Base-by-base conservation (phyloP, 2,113 vertebrate genomes). In the Tenebrosternarchus preto region DNA sequence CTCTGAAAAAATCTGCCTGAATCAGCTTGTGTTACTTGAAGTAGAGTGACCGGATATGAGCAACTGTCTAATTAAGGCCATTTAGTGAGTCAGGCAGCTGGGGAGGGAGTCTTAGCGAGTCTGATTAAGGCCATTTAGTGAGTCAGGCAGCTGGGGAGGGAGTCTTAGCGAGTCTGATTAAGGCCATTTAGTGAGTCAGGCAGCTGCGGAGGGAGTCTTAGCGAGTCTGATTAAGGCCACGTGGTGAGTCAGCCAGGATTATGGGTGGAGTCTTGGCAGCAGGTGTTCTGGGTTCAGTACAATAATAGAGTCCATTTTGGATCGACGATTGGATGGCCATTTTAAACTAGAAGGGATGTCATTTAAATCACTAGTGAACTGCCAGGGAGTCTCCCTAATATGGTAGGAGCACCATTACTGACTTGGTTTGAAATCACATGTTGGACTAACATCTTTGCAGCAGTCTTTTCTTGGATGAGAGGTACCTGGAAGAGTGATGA, bases 401-500 rank as follows among this genome's bases (percentile, higher is more conserved):
- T 25, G 20, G 5, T 8, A 39, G 9, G n/a, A n/a, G 15, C 61
- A 17, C 60, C 8, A 29, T 84, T 36, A 36, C 3, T 7, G 36
- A 7, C 36, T n/a, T n/a, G n/a, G n/a, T n/a, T n/a, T n/a, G n/a
- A n/a, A n/a, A n/a, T n/a, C n/a, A n/a, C n/a, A n/a, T n/a, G n/a
- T n/a, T n/a, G n/a, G n/a, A n/a, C n/a, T n/a, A n/a, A n/a, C n/a
- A n/a, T n/a, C n/a, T n/a, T n/a, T n/a, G n/a, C n/a, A n/a, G n/a
- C n/a, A n/a, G n/a, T n/a, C n/a, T n/a, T n/a, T n/a, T n/a, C n/a
- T n/a, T n/a, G n/a, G n/a, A n/a, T n/a, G n/a, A n/a, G n/a, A n/a
- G n/a, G n/a, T n/a, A n/a, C n/a, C n/a, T 88, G 75, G 85, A 72
- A n/a, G 82, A 85, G 88, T 88, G 87, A 90, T 78, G 86, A 87